phyloP scores from a whole-genome alignment of 2,888 invertebrate species.

The Pedicia rivosa region DNA sequence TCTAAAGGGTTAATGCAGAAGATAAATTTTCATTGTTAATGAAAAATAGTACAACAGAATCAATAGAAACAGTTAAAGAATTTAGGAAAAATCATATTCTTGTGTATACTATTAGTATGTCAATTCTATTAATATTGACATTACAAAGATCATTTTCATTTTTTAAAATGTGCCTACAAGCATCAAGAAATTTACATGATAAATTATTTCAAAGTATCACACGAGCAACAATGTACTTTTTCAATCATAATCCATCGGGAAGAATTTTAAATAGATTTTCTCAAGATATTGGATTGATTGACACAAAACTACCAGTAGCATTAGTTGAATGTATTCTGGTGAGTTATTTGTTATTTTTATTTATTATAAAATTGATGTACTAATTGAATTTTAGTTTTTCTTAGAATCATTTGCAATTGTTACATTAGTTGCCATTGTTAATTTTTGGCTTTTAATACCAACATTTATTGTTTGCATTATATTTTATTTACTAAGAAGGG shows the following conservation, averaged over 20 bases:
- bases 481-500: slow-evolving; percentile 49
- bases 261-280: slow-evolving; percentile 45
- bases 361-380: not conserved
- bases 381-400: slow-evolving; percentile 34
- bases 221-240: slow-evolving; percentile 41
- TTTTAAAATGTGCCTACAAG: slow-evolving; percentile 36
- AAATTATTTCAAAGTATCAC: slow-evolving; percentile 41
- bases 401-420: slow-evolving; percentile 57
- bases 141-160: slow-evolving; percentile 26
- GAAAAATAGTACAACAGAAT: too few relatives aligned
- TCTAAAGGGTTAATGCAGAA: slow-evolving; percentile 8
- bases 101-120: slow-evolving; percentile 33
- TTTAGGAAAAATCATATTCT: slow-evolving; percentile 1
- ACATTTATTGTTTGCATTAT: slow-evolving; percentile 45
- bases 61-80: not conserved
- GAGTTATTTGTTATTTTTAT: slow-evolving; percentile 14
- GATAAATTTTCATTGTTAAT: slow-evolving; percentile 4
- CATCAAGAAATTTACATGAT: slow-evolving; percentile 41
- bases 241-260: slow-evolving; percentile 42
- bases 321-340: slow-evolving; percentile 35
- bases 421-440: slow-evolving; percentile 51
- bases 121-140: slow-evolving; percentile 29
- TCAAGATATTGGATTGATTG: slow-evolving; percentile 40
- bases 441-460: slow-evolving; percentile 49
- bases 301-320: slow-evolving; percentile 28